Evolutionary conservation across 2,113 vertebrate species (phyloP).

Genomic region (Prietella phreatophila): DNA sequence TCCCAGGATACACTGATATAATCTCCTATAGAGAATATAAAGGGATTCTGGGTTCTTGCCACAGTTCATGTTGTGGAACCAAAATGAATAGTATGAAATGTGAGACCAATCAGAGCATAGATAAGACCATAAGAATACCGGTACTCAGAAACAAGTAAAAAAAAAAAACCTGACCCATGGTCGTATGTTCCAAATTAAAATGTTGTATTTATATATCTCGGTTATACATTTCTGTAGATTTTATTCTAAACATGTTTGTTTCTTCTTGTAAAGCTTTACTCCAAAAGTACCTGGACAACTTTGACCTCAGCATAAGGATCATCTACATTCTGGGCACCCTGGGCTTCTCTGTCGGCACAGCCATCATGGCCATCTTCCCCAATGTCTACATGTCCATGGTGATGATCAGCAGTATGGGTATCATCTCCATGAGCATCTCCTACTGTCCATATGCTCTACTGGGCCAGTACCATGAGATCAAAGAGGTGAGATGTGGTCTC

Average conservation of each 20-base stretch:
- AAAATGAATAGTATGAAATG: background rate
- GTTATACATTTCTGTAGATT: background rate
- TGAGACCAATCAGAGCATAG: background rate
- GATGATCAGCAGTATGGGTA: slow-evolving; percentile 98
- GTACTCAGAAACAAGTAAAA: too few relatives aligned
- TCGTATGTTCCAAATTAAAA: too few relatives aligned
- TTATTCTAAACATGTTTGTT: background rate
- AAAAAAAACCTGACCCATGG: too few relatives aligned
- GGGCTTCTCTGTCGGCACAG: slow-evolving; percentile 87
- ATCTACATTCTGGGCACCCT: slow-evolving; percentile 96
- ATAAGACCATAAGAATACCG: background rate
- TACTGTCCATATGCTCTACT: slow-evolving; percentile 96
- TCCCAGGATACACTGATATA: background rate
- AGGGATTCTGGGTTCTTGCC: background rate
- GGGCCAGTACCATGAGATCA: slow-evolving; percentile 95
- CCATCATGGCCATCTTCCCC: slow-evolving; percentile 93
- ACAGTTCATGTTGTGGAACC: background rate
- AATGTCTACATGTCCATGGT: slow-evolving; percentile 94
- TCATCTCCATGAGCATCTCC: slow-evolving; percentile 98
- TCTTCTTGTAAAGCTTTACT: slow-evolving; percentile 78
- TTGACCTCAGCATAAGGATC: slow-evolving; percentile 91
- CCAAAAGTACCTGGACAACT: slow-evolving; percentile 96
- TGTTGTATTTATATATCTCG: too few relatives aligned
- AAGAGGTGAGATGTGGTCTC: slow-evolving; percentile 74
- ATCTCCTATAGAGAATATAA: background rate